Conservation (phyloP, 2,113 vertebrate species). For the Gadus macrocephalus region DNA sequence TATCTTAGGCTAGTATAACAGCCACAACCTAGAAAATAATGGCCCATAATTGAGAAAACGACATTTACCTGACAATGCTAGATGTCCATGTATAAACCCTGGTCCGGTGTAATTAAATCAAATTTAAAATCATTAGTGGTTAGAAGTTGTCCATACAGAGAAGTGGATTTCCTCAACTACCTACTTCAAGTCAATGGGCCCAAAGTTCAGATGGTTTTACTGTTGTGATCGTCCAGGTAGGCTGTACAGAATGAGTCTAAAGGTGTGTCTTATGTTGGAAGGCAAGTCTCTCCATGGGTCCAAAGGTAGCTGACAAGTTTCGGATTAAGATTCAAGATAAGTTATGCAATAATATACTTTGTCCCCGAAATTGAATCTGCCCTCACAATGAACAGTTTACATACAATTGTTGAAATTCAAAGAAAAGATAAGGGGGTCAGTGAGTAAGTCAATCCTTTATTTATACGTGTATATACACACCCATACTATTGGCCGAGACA, state of each 20-base stretch:
- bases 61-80: constrained; percentile 22
- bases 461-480: constrained; percentile 71
- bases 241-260: constrained; percentile 3
- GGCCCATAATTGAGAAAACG: not conserved
- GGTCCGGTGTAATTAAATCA: not conserved
- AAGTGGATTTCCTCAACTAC: constrained; percentile 34
- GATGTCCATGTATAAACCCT: constrained; percentile 27
- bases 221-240: constrained; percentile 29
- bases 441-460: constrained; percentile 70
- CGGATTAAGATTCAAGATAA: no score
- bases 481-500: constrained; percentile 57
- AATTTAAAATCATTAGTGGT: not conserved
- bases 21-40: no score
- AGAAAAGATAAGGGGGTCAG: not conserved
- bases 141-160: not conserved
- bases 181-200: constrained; percentile 32
- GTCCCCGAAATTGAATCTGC: no score
- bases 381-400: no score
- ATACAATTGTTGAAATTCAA: not conserved
- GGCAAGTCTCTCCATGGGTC: no score
- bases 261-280: constrained; percentile 3
- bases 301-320: no score
- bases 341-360: no score
- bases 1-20: no score
- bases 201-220: constrained; percentile 54